These are phyloP conservation scores for Eulemur rufifrons DNA, from an alignment of 2,113 vertebrate genomes.

Conservation along the genomic window DNA sequence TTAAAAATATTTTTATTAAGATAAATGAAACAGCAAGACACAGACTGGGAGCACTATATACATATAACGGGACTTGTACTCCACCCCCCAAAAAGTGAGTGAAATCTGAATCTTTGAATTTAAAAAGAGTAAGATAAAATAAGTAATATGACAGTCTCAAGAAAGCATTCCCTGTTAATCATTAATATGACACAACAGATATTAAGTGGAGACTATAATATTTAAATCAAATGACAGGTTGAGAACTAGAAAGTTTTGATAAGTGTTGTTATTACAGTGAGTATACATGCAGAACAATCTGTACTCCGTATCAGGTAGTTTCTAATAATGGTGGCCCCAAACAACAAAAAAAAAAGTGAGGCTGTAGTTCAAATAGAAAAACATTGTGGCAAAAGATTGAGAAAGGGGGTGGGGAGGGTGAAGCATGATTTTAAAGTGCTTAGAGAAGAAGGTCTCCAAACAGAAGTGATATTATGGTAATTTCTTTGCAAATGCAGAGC, in stretches of 20 bases:
- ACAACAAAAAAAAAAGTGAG: background rate
- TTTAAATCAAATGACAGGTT: slow-evolving; percentile 11
- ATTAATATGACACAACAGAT: slow-evolving; percentile 6
- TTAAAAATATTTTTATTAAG: background rate
- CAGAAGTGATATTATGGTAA: background rate
- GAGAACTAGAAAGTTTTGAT: slow-evolving; percentile 7
- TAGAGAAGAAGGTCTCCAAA: background rate
- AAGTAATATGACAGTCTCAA: background rate
- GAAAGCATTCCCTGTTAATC: background rate
- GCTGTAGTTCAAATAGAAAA: slow-evolving; percentile 40
- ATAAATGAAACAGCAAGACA: background rate
- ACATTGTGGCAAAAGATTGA: background rate
- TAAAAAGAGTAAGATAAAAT: background rate
- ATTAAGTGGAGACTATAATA: slow-evolving; percentile 19
- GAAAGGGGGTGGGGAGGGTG: fast-evolving
- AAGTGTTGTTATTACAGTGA: background rate
- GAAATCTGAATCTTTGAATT: slow-evolving; percentile 21
- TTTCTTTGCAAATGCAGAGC: slow-evolving; percentile 46
- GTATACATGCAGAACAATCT: background rate
- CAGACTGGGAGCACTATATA: background rate
- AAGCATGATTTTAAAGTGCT: background rate
- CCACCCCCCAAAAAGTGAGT: background rate
- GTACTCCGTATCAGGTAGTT: background rate
- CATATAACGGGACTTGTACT: background rate
- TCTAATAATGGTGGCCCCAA: background rate